phyloP scores from a whole-genome alignment of 1,140 invertebrate species.

The Bombus picipes region DNA sequence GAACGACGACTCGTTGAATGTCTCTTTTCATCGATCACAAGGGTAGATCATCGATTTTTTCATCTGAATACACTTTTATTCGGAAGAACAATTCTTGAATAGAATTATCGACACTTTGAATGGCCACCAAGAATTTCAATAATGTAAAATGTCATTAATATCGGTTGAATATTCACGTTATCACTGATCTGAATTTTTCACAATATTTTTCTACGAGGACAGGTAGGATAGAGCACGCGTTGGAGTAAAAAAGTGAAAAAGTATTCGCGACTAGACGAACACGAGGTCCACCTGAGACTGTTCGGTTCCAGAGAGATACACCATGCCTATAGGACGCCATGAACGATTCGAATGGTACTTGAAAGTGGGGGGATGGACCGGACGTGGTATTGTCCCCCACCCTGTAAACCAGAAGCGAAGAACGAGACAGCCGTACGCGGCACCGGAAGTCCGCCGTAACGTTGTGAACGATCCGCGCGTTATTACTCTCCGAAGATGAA shows the following conservation, averaged over 20 bases:
- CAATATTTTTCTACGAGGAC: background rate
- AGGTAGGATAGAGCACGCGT: background rate
- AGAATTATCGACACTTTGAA: background rate
- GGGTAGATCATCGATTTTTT: background rate
- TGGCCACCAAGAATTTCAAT: background rate
- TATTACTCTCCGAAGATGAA: constrained; percentile 50
- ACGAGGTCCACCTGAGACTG: constrained; percentile 68
- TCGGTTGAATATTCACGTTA: background rate
- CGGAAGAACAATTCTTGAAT: background rate
- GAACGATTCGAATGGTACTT: constrained; percentile 58
- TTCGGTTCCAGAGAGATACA: constrained; percentile 49
- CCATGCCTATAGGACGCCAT: constrained; percentile 68
- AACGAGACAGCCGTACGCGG: constrained; percentile 59
- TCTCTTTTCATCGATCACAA: background rate
- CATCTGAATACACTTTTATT: background rate
- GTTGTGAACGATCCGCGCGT: constrained; percentile 44
- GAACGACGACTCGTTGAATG: background rate
- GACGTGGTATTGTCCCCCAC: constrained; percentile 78
- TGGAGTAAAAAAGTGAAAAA: background rate
- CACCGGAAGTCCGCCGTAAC: constrained; percentile 67
- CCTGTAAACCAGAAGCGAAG: constrained; percentile 53
- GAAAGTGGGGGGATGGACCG: constrained; percentile 74
- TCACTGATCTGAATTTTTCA: background rate
- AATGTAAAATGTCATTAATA: background rate
- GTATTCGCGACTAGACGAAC: constrained; percentile 38